A percentile compares a stretch with the other conserved stretches of the same genome.
Conservation (phyloP, 2,888 invertebrate genomes). For the Bedellia somnulentella region DNA sequence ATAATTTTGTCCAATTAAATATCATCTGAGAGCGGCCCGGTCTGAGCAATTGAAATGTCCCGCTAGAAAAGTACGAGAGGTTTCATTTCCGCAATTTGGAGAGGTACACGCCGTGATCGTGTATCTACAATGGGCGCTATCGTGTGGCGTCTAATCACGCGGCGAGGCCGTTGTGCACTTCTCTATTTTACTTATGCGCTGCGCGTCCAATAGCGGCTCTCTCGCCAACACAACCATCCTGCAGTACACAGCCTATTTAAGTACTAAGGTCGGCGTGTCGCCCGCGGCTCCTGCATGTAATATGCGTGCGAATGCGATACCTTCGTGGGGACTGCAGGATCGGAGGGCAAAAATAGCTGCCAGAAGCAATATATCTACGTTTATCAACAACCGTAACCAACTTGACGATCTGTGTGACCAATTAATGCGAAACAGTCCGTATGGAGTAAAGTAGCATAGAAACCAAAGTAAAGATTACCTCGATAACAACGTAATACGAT, state of each 20-base stretch:
- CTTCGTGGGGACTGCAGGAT: constrained; percentile 16
- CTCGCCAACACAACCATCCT: background rate
- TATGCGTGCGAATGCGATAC: constrained; percentile 56
- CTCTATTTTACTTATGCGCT: too few relatives aligned
- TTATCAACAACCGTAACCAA: constrained; percentile 23
- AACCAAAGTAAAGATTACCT: too few relatives aligned
- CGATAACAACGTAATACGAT: too few relatives aligned
- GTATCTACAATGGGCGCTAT: constrained; percentile 56
- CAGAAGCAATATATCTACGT: constrained; percentile 12
- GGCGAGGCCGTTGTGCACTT: constrained; percentile 17
- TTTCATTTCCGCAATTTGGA: constrained; percentile 58
- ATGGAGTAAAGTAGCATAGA: too few relatives aligned
- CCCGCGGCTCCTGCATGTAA: constrained; percentile 35
- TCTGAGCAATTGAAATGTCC: constrained; percentile 54
- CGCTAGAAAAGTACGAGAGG: constrained; percentile 47
- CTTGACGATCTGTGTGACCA: constrained; percentile 10
- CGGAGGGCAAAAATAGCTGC: constrained; percentile 7
- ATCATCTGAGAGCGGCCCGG: constrained; percentile 28
- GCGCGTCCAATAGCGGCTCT: too few relatives aligned
- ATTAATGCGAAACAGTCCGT: constrained; percentile 2
- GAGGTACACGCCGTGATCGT: constrained; percentile 53
- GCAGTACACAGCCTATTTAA: background rate
- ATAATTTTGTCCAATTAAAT: constrained; percentile 27
- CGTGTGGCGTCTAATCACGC: constrained; percentile 58
- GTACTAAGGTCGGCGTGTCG: constrained; percentile 33